Conservation (phyloP, 2,113 vertebrate genomes). For the Menura novaehollandiae region DNA sequence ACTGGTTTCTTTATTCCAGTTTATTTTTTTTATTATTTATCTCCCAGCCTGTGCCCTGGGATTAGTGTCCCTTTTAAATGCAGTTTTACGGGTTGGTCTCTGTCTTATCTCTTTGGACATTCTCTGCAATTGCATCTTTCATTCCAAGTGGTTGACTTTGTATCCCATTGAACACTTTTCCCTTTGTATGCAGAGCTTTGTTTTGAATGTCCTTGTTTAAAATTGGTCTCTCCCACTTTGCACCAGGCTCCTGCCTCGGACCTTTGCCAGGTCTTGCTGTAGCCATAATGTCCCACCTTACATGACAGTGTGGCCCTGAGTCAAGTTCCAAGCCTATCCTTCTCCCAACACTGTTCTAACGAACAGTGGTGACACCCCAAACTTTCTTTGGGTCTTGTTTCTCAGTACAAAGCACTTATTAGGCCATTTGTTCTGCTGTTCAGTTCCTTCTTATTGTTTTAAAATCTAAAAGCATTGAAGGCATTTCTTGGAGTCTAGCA, state of each 20-base stretch:
- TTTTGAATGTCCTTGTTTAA: neutral
- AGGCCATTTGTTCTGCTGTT: neutral
- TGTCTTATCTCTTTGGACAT: neutral
- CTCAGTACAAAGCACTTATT: neutral
- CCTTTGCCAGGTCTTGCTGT: neutral
- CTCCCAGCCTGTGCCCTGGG: neutral
- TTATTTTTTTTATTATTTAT: neutral
- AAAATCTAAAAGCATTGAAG: neutral
- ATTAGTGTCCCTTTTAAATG: neutral
- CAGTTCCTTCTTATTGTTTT: neutral
- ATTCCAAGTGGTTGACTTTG: neutral
- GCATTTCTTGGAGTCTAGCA: neutral
- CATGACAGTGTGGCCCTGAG: neutral
- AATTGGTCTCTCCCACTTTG: neutral
- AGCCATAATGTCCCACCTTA: neutral
- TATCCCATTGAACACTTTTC: neutral
- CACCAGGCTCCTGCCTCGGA: neutral
- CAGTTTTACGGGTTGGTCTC: neutral
- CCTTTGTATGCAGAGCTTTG: neutral
- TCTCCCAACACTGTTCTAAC: neutral
- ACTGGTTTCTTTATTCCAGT: neutral
- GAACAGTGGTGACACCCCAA: accelerated
- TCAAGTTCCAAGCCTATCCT: neutral
- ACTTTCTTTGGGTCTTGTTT: neutral
- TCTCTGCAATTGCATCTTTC: neutral